Conservation (phyloP, 1,140 invertebrate genomes). For the Drosophila lacteicornis region DNA sequence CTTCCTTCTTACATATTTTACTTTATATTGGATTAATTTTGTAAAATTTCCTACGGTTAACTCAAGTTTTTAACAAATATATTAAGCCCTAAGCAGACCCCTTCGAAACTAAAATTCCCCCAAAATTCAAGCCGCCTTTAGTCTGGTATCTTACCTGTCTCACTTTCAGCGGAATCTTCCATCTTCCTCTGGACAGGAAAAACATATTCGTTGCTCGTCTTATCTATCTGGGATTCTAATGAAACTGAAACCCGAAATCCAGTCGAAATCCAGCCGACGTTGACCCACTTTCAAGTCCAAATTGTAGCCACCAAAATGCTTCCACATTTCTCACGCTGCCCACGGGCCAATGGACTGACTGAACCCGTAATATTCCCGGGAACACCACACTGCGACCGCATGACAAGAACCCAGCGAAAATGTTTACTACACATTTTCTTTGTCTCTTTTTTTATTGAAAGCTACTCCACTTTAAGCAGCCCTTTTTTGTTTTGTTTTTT, state of each 20-base stretch:
- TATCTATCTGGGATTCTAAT: conserved; percentile 28
- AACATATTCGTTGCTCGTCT: neutral
- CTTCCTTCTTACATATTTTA: neutral
- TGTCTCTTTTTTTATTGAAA: neutral
- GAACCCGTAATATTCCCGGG: conserved; percentile 27
- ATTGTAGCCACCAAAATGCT: neutral
- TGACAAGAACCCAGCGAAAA: conserved; percentile 26
- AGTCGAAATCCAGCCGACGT: conserved; percentile 7
- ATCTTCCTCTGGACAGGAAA: neutral
- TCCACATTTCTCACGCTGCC: conserved; percentile 39
- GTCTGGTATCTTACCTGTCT: neutral
- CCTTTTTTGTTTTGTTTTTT: conserved; percentile 6
- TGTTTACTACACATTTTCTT: conserved; percentile 31
- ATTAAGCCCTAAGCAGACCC: neutral
- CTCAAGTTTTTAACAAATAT: neutral
- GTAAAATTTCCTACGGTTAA: neutral
- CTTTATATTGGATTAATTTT: neutral
- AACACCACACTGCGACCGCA: conserved; percentile 29
- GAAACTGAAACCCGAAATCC: conserved; percentile 20
- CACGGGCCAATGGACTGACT: conserved; percentile 35
- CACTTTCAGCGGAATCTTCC: conserved; percentile 4
- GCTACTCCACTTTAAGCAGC: conserved; percentile 6
- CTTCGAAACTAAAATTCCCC: neutral
- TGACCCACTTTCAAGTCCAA: conserved; percentile 22
- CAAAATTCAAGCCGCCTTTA: neutral